Evolutionary conservation across 2,888 invertebrate species (phyloP), one percentile per base, ranked within the genome.

Genomic region (Polydesmus complanatus): DNA sequence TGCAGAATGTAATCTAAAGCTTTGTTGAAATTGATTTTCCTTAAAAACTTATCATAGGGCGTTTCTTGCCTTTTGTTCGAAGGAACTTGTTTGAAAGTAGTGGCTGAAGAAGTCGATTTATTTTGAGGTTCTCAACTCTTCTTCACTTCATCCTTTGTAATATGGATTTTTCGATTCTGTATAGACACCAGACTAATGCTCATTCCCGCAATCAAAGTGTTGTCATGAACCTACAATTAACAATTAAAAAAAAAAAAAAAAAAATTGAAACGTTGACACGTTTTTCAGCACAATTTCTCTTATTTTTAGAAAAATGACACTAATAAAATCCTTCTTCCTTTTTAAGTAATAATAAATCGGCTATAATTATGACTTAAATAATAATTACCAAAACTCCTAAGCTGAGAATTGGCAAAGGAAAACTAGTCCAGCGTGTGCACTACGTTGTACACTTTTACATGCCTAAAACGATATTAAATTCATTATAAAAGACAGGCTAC

Each of bases 371-470:
- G 18, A 49, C 56, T 11, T 27, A 18, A 3, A 49, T 22, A 11
- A 49, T 8, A 62, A 14, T 77, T 71, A 81, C 81, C 67, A 81
- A 78, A 26, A 81, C 76, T 62, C 84, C 93, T 70, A 96, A 77
- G 73, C 91, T 91, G 37, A 96, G 78, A 53, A 98, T 81, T 18
- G 93, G 85, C 74, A 93, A 91, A 0, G 95, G 88, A 72, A 88
- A n/a, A n/a, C n/a, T n/a, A 94, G 71, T 88, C 86, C 61, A 95
- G 78, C 11, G 88, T 89, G 69, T 95, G 90, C 1, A 94, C 86
- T 2, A 89, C 79, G 72, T 95, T 94, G 74, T 91, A 93, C 65
- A 96, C 82, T 76, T 94, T 95, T 0, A 95, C 86, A 76, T 93
- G 92, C 65, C 74, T 75, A 67, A 26, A 49, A 58, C n/a, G 49